Conservation (phyloP, 1,140 invertebrate genomes). For the Papilio aristodemus region DNA sequence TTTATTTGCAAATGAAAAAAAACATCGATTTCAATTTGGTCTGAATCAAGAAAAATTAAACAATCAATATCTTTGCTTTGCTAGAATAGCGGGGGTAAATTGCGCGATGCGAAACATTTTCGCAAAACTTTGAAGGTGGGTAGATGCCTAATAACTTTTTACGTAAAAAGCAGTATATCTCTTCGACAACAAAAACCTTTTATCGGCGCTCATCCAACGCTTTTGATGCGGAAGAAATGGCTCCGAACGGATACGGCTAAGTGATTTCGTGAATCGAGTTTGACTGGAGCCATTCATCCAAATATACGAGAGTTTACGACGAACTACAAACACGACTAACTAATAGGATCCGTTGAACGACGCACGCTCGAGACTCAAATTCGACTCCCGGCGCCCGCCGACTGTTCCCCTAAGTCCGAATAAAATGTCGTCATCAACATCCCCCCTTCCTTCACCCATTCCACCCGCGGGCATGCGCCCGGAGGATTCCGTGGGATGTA, state of each 20-base stretch:
- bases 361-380: slow-evolving; percentile 35
- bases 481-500: slow-evolving; percentile 37
- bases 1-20: too few species aligned
- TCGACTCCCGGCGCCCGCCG: slow-evolving; percentile 42
- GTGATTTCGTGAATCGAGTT: slow-evolving; percentile 31
- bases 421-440: slow-evolving; percentile 73
- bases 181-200: slow-evolving; percentile 54
- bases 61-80: neutral
- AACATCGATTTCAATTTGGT: too few species aligned
- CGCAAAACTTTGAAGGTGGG: slow-evolving; percentile 15
- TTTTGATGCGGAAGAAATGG: slow-evolving; percentile 45
- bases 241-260: slow-evolving; percentile 37
- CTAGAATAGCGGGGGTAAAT: neutral
- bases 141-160: slow-evolving; percentile 29
- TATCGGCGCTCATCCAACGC: slow-evolving; percentile 47
- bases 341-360: slow-evolving; percentile 42
- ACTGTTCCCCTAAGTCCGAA: slow-evolving; percentile 57
- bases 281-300: slow-evolving; percentile 19
- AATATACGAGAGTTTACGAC: slow-evolving; percentile 37
- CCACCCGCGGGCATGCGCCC: slow-evolving; percentile 59
- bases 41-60: neutral
- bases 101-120: slow-evolving; percentile 15
- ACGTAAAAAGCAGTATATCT: slow-evolving; percentile 29
- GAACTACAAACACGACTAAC: slow-evolving; percentile 42
- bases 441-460: slow-evolving; percentile 43